Conservation (phyloP, 1,140 invertebrate genomes). For the Lasioglossum baleicum region DNA sequence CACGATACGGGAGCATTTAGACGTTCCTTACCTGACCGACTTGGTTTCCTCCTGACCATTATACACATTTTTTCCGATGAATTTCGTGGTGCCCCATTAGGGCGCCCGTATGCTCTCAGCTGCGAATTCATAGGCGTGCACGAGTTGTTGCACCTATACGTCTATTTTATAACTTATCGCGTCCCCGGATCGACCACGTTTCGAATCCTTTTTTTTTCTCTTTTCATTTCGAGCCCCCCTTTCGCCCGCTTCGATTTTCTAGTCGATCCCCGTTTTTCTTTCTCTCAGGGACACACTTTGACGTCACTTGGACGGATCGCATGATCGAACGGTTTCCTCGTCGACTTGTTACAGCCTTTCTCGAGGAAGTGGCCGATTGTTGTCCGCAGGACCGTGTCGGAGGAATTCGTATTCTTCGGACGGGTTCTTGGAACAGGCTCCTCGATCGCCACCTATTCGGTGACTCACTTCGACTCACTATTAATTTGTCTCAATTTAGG, state of each 20-base stretch:
- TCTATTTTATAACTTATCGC: slow-evolving; percentile 62
- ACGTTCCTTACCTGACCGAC: slow-evolving; percentile 74
- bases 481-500: slow-evolving; percentile 23
- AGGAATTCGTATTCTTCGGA: slow-evolving; percentile 36
- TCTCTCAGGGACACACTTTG: slow-evolving; percentile 1
- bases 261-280: not conserved
- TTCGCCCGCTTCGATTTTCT: not conserved
- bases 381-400: not conserved
- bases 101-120: slow-evolving; percentile 73
- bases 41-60: slow-evolving; percentile 49
- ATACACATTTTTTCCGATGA: slow-evolving; percentile 63
- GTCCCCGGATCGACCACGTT: slow-evolving; percentile 57
- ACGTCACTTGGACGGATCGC: not conserved
- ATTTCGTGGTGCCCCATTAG: slow-evolving; percentile 67
- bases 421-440: slow-evolving; percentile 22
- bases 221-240: not conserved
- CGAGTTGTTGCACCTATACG: slow-evolving; percentile 50
- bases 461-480: not conserved
- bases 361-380: slow-evolving; percentile 13
- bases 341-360: slow-evolving; percentile 22
- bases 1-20: slow-evolving; percentile 77
- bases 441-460: not conserved
- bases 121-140: slow-evolving; percentile 64
- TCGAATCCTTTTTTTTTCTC: slow-evolving; percentile 37
- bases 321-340: slow-evolving; percentile 46